Percentiles rank a stretch among this genome's conserved stretches.
Evolutionary conservation across 2,888 invertebrate genomes (phyloP).

Genomic region (Drosophila pseudotakahashii): DNA sequence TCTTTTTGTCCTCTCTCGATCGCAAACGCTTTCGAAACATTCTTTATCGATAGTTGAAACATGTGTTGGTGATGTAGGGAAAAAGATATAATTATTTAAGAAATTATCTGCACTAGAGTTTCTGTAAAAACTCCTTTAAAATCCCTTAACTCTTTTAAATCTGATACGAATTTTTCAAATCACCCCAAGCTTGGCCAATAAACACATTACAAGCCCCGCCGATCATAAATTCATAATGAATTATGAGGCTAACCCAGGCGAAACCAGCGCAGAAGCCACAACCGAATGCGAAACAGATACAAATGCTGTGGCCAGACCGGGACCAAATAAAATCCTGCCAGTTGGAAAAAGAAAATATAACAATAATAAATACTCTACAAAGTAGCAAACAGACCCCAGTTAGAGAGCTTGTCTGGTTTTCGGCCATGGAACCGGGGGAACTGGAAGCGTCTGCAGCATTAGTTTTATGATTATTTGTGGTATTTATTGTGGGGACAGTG

Average conservation of each 20-base stretch:
- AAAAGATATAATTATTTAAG: background rate
- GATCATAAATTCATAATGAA: conserved; percentile 82
- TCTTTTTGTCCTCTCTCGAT: conserved; percentile 18
- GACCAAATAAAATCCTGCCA: conserved; percentile 28
- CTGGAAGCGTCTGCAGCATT: conserved; percentile 65
- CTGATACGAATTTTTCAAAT: conserved; percentile 48
- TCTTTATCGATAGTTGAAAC: conserved; percentile 24
- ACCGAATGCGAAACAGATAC: conserved; percentile 34
- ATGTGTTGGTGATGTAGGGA: conserved; percentile 9
- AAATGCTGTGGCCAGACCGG: conserved; percentile 17
- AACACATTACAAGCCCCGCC: conserved; percentile 69
- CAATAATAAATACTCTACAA: conserved; percentile 56
- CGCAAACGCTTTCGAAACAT: conserved; percentile 8
- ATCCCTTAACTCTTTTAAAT: conserved; percentile 24
- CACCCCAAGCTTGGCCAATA: conserved; percentile 63
- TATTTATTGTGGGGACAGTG: conserved; percentile 68
- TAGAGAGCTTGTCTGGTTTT: conserved; percentile 47
- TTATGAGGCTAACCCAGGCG: conserved; percentile 61
- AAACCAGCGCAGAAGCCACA: conserved; percentile 17
- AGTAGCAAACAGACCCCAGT: conserved; percentile 20
- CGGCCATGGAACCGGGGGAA: conserved; percentile 2
- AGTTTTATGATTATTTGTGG: conserved; percentile 83
- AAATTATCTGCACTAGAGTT: too few relatives aligned
- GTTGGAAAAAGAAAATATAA: conserved; percentile 46
- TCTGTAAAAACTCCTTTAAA: too few relatives aligned